Conservation (phyloP, 2,888 invertebrate genomes). For the Nomada fabriciana region DNA sequence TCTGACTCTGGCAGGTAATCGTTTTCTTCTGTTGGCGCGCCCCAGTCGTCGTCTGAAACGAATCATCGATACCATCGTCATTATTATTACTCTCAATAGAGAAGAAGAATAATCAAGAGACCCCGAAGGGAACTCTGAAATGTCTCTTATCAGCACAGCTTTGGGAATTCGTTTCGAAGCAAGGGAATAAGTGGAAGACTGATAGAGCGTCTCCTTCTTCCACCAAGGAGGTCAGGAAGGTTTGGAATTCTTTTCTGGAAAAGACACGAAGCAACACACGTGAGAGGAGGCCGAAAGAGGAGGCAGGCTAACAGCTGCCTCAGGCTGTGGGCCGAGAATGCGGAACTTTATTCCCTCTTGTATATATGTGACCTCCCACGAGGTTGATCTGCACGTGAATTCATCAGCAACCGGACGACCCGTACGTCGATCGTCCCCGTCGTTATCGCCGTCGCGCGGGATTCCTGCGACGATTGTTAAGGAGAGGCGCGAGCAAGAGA, state of each 20-base stretch:
- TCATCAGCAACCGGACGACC: constrained; percentile 57
- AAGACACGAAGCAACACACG: neutral
- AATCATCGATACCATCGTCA: neutral
- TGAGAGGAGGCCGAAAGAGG: constrained; percentile 26
- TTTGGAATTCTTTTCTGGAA: constrained; percentile 54
- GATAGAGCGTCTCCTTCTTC: constrained; percentile 28
- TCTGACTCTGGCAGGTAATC: constrained; percentile 78
- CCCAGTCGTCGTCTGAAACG: constrained; percentile 91
- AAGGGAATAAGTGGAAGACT: neutral
- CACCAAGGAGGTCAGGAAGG: constrained; percentile 42
- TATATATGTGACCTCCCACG: constrained; percentile 62
- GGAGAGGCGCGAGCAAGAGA: constrained; percentile 22
- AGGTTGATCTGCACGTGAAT: constrained; percentile 75
- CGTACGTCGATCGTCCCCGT: constrained; percentile 36
- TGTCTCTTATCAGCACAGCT: constrained; percentile 49
- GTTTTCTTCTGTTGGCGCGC: constrained; percentile 79
- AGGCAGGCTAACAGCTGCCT: constrained; percentile 74
- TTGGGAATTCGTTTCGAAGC: neutral
- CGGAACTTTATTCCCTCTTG: constrained; percentile 77
- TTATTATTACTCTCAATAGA: neutral
- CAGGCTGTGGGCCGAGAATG: constrained; percentile 84
- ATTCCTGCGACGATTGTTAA: constrained; percentile 25
- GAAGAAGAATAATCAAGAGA: constrained; percentile 12
- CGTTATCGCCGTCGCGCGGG: constrained; percentile 17
- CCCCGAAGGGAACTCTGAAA: constrained; percentile 28